Evolutionary conservation across 2,888 invertebrate genomes (phyloP), one percentile per base, ranked within the genome.

Genomic region (Limenitis arthemis): DNA sequence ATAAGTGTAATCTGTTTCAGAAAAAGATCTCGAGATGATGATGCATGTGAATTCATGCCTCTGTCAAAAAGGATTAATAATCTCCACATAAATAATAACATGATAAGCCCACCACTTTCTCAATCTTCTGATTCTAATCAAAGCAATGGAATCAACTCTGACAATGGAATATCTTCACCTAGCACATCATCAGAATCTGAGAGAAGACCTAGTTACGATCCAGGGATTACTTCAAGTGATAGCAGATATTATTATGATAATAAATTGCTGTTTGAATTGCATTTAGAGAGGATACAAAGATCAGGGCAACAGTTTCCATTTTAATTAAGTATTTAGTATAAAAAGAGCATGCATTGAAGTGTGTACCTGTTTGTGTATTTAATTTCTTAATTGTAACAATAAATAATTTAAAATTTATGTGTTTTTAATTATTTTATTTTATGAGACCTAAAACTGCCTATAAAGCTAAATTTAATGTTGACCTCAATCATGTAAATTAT

Each of bases 171-270:
- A 53, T 71, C 79, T 6, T 74, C 77, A 41, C 68, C 78, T 48
- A 73, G 69, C 54, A 73, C 80, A 33, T 72, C 77, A 6, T 70
- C 79, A 59, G 73, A 77, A 51, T 70, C 75, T 29, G 77, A 77
- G 53, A 70, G 76, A 61, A 75, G 78, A 63, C 83, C 88, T 9
- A 87, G 80, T 58, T 95, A 95, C 73, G 89, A 89, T 64, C 96
- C 96, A 12, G 94, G 94, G 67, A 84, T 96, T 48, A 90, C 81
- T 69, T 91, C 92, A 54, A 78, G 87, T 49, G 91, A 95, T 68
- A 97, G 96, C 87, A 94, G 92, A 31, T 93, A 93, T 76, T 97
- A 96, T 74, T 96, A 92, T 74, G 91, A 93, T 65, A 97, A 97
- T 77, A 95, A 94, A 83, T 79, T 96, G 69, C 82, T 97, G 67